Conservation (phyloP, 1,140 invertebrate genomes). For the Cydia fagiglandana region DNA sequence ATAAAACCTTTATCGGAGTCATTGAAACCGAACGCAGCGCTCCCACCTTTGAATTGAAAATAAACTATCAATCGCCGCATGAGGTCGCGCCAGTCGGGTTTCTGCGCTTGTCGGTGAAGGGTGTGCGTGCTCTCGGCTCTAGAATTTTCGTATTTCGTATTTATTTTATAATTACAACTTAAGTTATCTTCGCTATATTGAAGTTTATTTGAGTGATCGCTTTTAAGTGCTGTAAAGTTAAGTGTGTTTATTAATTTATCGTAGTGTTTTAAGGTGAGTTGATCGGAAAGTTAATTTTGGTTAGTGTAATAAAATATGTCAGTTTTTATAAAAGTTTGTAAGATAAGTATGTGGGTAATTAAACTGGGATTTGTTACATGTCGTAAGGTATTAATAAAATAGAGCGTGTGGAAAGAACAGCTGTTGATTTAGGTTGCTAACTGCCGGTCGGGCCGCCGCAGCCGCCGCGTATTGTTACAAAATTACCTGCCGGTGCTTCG, state of each 20-base stretch:
- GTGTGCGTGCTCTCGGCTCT: constrained; percentile 63
- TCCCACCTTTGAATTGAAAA: constrained; percentile 18
- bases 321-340: background rate
- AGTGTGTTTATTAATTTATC: constrained; percentile 52
- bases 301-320: background rate
- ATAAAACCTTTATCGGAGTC: constrained; percentile 52
- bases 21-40: constrained; percentile 54
- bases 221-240: constrained; percentile 47
- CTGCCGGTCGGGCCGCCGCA: background rate
- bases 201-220: constrained; percentile 41
- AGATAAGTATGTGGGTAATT: background rate
- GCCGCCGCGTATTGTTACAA: constrained; percentile 15
- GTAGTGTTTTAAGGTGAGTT: constrained; percentile 55
- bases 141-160: constrained; percentile 57
- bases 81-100: constrained; percentile 75
- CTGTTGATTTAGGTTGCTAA: background rate
- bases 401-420: background rate
- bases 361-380: background rate
- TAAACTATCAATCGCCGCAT: constrained; percentile 46
- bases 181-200: background rate
- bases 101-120: constrained; percentile 69
- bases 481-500: constrained; percentile 16
- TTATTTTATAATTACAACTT: constrained; percentile 38
- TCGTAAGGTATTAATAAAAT: background rate
- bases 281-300: constrained; percentile 55